Evolutionary conservation across 2,113 vertebrate species (phyloP).

Genomic region (Grammomys surdaster): DNA sequence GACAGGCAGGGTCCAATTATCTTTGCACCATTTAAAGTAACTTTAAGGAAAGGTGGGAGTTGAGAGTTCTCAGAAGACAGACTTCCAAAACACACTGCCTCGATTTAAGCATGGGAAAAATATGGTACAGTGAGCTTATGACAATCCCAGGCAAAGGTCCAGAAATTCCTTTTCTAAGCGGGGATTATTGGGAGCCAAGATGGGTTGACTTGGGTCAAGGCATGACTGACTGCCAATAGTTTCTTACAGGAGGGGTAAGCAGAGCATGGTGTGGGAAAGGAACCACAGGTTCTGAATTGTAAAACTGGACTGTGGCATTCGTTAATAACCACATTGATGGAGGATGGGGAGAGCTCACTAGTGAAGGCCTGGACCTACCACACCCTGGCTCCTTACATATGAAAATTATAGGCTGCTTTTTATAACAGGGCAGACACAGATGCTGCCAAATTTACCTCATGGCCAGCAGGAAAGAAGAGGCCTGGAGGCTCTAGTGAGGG

Average conservation of each 20-base stretch:
- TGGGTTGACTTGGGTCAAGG: constrained; percentile 69
- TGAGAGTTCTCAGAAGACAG: constrained; percentile 37
- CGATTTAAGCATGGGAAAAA: constrained; percentile 68
- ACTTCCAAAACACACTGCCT: constrained; percentile 20
- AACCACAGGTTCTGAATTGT: constrained; percentile 44
- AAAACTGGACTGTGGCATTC: constrained; percentile 51
- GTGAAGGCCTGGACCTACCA: background rate
- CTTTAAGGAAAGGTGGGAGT: constrained; percentile 31
- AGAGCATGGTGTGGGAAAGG: constrained; percentile 51
- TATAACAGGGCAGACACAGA: background rate
- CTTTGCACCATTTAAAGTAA: background rate
- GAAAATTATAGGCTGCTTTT: constrained; percentile 40
- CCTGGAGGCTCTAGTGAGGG: background rate
- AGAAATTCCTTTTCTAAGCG: constrained; percentile 79
- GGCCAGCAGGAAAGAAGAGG: background rate
- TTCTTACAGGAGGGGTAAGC: constrained; percentile 39
- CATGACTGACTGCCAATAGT: constrained; percentile 59
- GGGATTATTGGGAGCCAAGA: constrained; percentile 73
- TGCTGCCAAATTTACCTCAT: background rate
- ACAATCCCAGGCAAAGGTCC: constrained; percentile 77
- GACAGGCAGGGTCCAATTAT: background rate
- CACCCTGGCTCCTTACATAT: background rate
- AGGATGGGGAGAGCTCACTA: background rate
- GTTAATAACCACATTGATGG: background rate
- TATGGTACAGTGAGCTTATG: constrained; percentile 67